Conservation (phyloP, 1,140 invertebrate species). For the Zaprionus africanus region DNA sequence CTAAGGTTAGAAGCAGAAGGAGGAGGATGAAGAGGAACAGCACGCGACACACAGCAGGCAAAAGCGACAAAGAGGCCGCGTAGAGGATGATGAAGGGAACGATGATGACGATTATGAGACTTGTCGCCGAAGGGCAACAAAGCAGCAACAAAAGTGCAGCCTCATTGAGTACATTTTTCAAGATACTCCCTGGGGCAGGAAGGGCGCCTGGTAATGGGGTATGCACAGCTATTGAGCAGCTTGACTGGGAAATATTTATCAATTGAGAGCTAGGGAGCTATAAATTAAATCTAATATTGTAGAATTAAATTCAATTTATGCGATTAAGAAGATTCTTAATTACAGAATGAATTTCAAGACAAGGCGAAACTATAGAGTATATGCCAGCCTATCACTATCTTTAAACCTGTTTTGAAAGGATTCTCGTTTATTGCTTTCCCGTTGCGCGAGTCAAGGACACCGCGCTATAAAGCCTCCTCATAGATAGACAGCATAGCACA, state of each 20-base stretch:
- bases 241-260: not conserved
- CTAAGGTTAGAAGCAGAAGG: not conserved
- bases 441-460: constrained; percentile 36
- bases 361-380: constrained; percentile 12
- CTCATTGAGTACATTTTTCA: constrained; percentile 37
- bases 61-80: constrained; percentile 17
- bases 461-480: constrained; percentile 4
- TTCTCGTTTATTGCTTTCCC: not conserved
- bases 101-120: constrained; percentile 34
- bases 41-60: not conserved
- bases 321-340: too few relatives aligned
- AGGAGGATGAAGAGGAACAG: not conserved
- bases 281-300: too few relatives aligned
- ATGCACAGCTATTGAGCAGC: not conserved
- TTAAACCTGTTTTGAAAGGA: not conserved
- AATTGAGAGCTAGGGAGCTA: not conserved
- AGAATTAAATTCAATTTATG: too few relatives aligned
- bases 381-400: not conserved
- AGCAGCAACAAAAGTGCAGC: constrained; percentile 32
- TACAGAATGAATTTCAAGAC: too few relatives aligned
- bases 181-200: constrained; percentile 12
- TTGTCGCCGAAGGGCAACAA: constrained; percentile 39
- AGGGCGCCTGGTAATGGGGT: not conserved
- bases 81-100: constrained; percentile 40
- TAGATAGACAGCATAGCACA: constrained; percentile 13